phyloP scores from a whole-genome alignment of 2,888 invertebrate genomes.

The Apeira syringaria region DNA sequence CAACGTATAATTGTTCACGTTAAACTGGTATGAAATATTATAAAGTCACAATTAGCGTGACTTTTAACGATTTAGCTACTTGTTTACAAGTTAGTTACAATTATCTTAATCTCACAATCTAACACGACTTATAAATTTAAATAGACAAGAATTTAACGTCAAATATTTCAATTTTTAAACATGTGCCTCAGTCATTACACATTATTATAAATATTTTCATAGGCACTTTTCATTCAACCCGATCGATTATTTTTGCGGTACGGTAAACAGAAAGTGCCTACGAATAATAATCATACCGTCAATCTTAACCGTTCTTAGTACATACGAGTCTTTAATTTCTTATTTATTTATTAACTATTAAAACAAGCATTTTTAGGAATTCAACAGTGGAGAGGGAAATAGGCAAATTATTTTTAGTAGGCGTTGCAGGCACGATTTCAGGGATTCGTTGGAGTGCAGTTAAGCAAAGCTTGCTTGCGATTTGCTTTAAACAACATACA shows the following conservation, averaged over 20 bases:
- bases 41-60: too few species aligned
- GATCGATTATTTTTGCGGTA: slow-evolving; percentile 23
- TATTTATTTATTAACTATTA: slow-evolving; percentile 30
- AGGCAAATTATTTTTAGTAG: slow-evolving; percentile 36
- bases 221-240: slow-evolving; percentile 31
- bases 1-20: too few species aligned
- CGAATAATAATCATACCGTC: slow-evolving; percentile 44
- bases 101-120: slow-evolving; percentile 31
- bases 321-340: slow-evolving; percentile 46
- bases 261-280: slow-evolving; percentile 46
- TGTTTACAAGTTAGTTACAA: too few species aligned
- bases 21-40: too few species aligned
- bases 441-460: slow-evolving; percentile 8
- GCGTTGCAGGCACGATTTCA: slow-evolving; percentile 27
- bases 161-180: slow-evolving; percentile 21
- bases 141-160: slow-evolving; percentile 25
- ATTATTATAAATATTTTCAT: slow-evolving; percentile 29
- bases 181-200: slow-evolving; percentile 37
- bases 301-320: slow-evolving; percentile 38
- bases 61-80: too few species aligned
- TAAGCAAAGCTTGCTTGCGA: slow-evolving; percentile 5
- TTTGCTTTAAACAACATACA: too few species aligned
- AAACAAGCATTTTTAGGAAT: slow-evolving; percentile 42
- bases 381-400: slow-evolving; percentile 47
- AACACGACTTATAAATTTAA: slow-evolving; percentile 28